A percentile compares a stretch with the other conserved stretches of the same genome.
Evolutionary conservation across 2,888 invertebrate genomes (phyloP).

Genomic region (Penaeus monodon): DNA sequence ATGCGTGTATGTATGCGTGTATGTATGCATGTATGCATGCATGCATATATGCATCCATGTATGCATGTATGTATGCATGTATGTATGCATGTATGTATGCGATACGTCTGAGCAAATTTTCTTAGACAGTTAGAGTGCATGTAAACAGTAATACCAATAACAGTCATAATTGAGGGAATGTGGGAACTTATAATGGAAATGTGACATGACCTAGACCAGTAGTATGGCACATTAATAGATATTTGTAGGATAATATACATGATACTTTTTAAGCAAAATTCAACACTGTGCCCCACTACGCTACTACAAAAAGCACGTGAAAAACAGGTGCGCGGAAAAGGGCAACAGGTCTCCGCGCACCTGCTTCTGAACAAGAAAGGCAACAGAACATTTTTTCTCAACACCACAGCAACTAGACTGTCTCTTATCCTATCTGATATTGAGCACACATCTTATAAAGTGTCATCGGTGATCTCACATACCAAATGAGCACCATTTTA

Average conservation of each 20-base stretch:
- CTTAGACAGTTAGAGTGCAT: too few species aligned
- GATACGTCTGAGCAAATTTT: too few species aligned
- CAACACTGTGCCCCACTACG: constrained; percentile 44
- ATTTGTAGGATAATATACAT: constrained; percentile 32
- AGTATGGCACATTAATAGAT: constrained; percentile 52
- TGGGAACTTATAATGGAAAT: too few species aligned
- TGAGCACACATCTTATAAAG: constrained; percentile 58
- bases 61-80: too few species aligned
- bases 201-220: constrained; percentile 27
- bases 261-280: constrained; percentile 53
- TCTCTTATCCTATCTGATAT: constrained; percentile 61
- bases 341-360: constrained; percentile 45
- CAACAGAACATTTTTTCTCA: constrained; percentile 52
- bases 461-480: constrained; percentile 41
- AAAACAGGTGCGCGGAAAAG: constrained; percentile 52
- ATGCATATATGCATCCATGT: too few species aligned
- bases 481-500: constrained; percentile 56
- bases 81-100: too few species aligned
- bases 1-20: too few species aligned
- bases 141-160: too few species aligned
- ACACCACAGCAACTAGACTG: constrained; percentile 62
- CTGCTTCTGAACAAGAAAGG: constrained; percentile 50
- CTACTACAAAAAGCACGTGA: constrained; percentile 56
- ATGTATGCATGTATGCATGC: too few species aligned
- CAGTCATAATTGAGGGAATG: too few species aligned